phyloP scores from a whole-genome alignment of 2,888 invertebrate species.

The Pollenia labialis region DNA sequence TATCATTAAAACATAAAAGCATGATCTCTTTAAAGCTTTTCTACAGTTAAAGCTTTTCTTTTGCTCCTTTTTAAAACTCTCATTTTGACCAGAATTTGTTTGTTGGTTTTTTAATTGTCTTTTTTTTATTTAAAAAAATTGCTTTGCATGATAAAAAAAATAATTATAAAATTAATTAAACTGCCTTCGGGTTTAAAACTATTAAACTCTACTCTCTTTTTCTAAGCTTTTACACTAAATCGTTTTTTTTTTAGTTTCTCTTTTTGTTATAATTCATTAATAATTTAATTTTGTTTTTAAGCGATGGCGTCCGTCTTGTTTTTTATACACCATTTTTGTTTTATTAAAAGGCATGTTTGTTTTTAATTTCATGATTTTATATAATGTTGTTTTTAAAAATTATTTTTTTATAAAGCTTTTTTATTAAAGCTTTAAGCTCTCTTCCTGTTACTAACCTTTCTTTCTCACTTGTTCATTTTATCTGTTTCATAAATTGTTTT shows the following conservation, averaged over 20 bases:
- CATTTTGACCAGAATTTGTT: background rate
- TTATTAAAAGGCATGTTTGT: constrained; percentile 33
- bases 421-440: constrained; percentile 40
- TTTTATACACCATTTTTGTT: constrained; percentile 19
- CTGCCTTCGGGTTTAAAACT: constrained; percentile 71
- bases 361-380: constrained; percentile 54
- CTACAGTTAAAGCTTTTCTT: constrained; percentile 20
- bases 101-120: constrained; percentile 11
- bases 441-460: background rate
- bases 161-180: constrained; percentile 16
- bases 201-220: constrained; percentile 43
- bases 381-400: constrained; percentile 47
- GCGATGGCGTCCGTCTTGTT: constrained; percentile 60
- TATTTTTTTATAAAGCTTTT: constrained; percentile 18
- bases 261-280: constrained; percentile 12
- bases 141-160: constrained; percentile 56
- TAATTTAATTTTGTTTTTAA: constrained; percentile 23
- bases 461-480: background rate
- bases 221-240: constrained; percentile 51
- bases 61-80: constrained; percentile 21
- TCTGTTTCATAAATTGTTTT: background rate
- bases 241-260: constrained; percentile 12
- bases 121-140: constrained; percentile 16
- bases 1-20: constrained; percentile 29
- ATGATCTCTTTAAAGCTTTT: constrained; percentile 65